Evolutionary conservation across 1,140 invertebrate species (phyloP).

Genomic region (Teleopsis dalmanni): DNA sequence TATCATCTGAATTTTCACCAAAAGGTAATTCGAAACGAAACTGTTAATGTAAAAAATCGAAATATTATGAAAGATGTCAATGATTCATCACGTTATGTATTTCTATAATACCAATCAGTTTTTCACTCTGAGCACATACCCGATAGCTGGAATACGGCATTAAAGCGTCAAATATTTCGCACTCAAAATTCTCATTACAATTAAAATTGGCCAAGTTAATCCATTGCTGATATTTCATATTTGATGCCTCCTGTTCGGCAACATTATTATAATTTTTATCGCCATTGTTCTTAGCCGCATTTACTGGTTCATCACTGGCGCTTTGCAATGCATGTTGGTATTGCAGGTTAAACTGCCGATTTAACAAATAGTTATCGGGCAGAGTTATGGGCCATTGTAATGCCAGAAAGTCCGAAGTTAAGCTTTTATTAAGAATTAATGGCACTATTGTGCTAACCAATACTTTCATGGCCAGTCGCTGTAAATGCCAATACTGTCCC

Average conservation of each 20-base stretch:
- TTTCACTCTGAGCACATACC: slow-evolving; percentile 48
- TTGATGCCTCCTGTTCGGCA: background rate
- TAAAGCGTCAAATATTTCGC: slow-evolving; percentile 56
- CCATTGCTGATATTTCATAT: slow-evolving; percentile 31
- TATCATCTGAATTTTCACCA: slow-evolving; percentile 59
- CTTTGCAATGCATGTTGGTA: slow-evolving; percentile 55
- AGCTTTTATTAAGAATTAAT: background rate
- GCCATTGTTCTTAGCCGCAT: background rate
- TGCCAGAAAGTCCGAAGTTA: slow-evolving; percentile 62
- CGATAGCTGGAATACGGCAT: slow-evolving; percentile 83
- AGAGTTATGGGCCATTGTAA: slow-evolving; percentile 66
- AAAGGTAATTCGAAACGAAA: slow-evolving; percentile 75
- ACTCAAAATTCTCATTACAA: slow-evolving; percentile 46
- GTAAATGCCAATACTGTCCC: slow-evolving; percentile 31
- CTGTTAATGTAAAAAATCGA: slow-evolving; percentile 20
- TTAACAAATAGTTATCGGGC: slow-evolving; percentile 44
- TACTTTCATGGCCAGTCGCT: slow-evolving; percentile 23
- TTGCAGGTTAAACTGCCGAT: slow-evolving; percentile 44
- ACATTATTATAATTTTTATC: background rate
- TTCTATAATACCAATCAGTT: background rate
- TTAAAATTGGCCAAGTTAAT: slow-evolving; percentile 51
- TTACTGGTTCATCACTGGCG: background rate
- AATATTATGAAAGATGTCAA: background rate
- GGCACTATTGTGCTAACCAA: slow-evolving; percentile 14
- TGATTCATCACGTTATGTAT: background rate